Conservation (phyloP, 2,113 vertebrate genomes). For the Rhabdornis inornatus region DNA sequence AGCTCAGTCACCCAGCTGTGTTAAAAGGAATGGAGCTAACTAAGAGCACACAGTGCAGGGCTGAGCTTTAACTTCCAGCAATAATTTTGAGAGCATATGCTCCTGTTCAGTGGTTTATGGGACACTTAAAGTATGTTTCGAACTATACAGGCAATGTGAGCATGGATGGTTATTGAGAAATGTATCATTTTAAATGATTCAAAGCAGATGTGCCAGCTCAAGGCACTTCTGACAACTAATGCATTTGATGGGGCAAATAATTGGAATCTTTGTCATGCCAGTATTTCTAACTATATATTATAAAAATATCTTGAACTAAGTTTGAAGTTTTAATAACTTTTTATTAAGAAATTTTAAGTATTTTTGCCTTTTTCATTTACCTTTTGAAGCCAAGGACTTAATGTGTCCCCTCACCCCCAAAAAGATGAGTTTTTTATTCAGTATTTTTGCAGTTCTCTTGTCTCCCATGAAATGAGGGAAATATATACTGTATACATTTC, state of each 20-base stretch:
- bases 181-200: not conserved
- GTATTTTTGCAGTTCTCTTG: not conserved
- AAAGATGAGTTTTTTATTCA: not conserved
- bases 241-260: not conserved
- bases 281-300: not conserved
- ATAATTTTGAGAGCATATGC: not conserved
- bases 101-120: not conserved
- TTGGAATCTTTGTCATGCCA: not conserved
- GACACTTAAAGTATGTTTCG: not conserved
- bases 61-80: not conserved
- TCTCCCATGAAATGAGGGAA: not conserved
- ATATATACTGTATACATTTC: not conserved
- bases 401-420: fast-evolving
- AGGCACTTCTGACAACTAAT: not conserved
- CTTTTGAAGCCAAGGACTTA: not conserved
- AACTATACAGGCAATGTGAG: not conserved
- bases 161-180: not conserved
- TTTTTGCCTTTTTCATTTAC: not conserved
- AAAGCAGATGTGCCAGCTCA: not conserved
- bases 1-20: not conserved
- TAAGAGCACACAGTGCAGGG: not conserved
- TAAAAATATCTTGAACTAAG: not conserved
- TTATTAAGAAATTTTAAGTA: not conserved
- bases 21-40: not conserved
- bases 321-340: not conserved